Evolutionary conservation across 64 coral and sea anemone genomes (phyloP), one percentile per base, ranked within the genome.

Genomic region (Montipora capricornis): DNA sequence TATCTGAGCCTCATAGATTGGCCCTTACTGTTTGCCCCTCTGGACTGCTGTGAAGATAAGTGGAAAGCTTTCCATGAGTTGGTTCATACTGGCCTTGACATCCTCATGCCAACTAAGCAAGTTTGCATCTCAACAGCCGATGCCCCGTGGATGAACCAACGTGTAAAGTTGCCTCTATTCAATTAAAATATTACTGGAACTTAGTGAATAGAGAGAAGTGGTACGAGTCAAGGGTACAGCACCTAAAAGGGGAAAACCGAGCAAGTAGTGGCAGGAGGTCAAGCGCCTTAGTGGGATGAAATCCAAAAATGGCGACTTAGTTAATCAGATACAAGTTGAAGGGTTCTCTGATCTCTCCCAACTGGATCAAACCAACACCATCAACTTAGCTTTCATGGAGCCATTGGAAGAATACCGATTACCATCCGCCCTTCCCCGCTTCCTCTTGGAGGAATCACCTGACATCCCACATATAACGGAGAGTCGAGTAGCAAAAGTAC

Each of bases 361-460:
- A 52, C 60, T 51, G 69, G 89, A 91, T 7, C 89, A 91, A 91
- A 78, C 90, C 66, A 84, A 84, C 57, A 49, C n/a, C 49, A 92
- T 92, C 64, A 92, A 92, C 53, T 50, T 47, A 55, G 80, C 90
- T 20, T 76, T 84, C 55, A 44, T 83, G 13, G 90, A 73, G 71
- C 90, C 22, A 12, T 55, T 84, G 49, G 20, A 83, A 59, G 90
- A 74, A 51, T 84, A 92, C 71, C 68, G 71, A 53, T 84, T 84
- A 84, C 79, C 45, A 47, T 47, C 11, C 6, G 49, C 64, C 9
- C 90, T 83, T 37, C 67, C n/a, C 80, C 10, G 52, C 67, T n/a
- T 92, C 66, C 80, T 70, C 19, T 52, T 85, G 49, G 90, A 92
- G 79, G 89, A 91, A 76, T 62, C 77, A 15, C 92, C 84, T 58